Evolutionary conservation across 30 jellyfish, hydroid and myxozoan genomes (phyloP).

Genomic region (Aurelia aurita): DNA sequence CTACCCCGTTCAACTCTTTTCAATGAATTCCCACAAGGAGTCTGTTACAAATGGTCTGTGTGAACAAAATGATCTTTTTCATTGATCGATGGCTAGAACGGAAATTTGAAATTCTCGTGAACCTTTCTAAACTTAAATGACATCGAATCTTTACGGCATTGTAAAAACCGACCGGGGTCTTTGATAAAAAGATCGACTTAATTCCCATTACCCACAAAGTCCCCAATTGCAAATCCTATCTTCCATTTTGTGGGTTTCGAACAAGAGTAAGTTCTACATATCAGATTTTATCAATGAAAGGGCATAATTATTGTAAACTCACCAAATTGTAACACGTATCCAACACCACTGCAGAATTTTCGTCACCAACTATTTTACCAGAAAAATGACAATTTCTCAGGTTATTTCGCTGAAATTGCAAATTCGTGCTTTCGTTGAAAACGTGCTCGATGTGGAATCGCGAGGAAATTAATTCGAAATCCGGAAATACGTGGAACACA

Average conservation of each 20-base stretch:
- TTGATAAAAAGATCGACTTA: slow-evolving; percentile 2
- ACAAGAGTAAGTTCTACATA: background rate
- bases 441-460: slow-evolving; percentile 52
- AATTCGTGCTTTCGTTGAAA: background rate
- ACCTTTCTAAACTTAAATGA: too few species aligned
- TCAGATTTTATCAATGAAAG: background rate
- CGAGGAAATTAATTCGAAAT: slow-evolving; percentile 52
- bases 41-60: too few species aligned
- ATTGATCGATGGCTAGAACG: too few species aligned
- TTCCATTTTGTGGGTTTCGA: slow-evolving; percentile 13
- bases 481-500: slow-evolving; percentile 22
- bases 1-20: too few species aligned
- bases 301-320: slow-evolving; percentile 18
- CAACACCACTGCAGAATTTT: slow-evolving; percentile 71
- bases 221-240: slow-evolving; percentile 21
- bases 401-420: background rate
- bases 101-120: too few species aligned
- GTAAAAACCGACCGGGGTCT: slow-evolving; percentile 27
- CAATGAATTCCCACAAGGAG: too few species aligned
- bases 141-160: background rate
- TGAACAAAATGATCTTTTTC: too few species aligned
- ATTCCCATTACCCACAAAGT: slow-evolving; percentile 9
- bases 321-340: slow-evolving; percentile 92
- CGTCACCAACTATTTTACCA: slow-evolving; percentile 66
- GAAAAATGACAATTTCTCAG: slow-evolving; percentile 52